Evolutionary conservation across 2,888 invertebrate species (phyloP), one percentile per base, ranked within the genome.

Genomic region (Bugula neritina): DNA sequence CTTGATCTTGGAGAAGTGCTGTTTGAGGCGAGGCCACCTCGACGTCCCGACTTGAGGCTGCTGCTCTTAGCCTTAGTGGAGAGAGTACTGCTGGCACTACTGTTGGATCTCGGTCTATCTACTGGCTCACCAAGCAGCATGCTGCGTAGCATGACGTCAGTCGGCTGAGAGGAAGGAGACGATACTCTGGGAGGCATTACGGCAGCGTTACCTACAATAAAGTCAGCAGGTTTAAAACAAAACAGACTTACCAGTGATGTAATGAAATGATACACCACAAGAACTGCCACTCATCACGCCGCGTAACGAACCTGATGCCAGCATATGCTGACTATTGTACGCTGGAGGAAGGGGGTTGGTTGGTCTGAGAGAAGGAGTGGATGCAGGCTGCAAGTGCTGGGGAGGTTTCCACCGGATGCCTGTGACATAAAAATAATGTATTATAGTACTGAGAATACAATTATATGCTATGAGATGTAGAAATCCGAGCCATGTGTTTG

Each of bases 401-500:
- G 63, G 63, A 5, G 63, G 25, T 27, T 63, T 63, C 63, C 63
- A 63, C 34, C 63, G 27, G 10, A 63, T 63, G 31, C 63, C 63
- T 63, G 27, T 10, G n/a, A n/a, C n/a, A n/a, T n/a, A n/a, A n/a
- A n/a, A n/a, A n/a, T n/a, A n/a, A n/a, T n/a, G n/a, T n/a, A n/a
- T n/a, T n/a, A n/a, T n/a, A n/a, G n/a, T n/a, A n/a, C n/a, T n/a
- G n/a, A n/a, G n/a, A n/a, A n/a, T n/a, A n/a, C n/a, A n/a, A n/a
- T n/a, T n/a, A n/a, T n/a, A n/a, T n/a, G n/a, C n/a, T n/a, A n/a
- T n/a, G n/a, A n/a, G n/a, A n/a, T n/a, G n/a, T n/a, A n/a, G n/a
- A n/a, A n/a, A n/a, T n/a, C n/a, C n/a, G n/a, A n/a, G n/a, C n/a
- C n/a, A n/a, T n/a, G n/a, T n/a, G n/a, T n/a, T n/a, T n/a, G n/a